Percentiles rank a stretch among this genome's conserved stretches.
These are phyloP conservation scores for Cassiopea xamachana DNA, from an alignment of 30 jellyfish, hydroid and myxozoan species.

Conservation along the genomic window DNA sequence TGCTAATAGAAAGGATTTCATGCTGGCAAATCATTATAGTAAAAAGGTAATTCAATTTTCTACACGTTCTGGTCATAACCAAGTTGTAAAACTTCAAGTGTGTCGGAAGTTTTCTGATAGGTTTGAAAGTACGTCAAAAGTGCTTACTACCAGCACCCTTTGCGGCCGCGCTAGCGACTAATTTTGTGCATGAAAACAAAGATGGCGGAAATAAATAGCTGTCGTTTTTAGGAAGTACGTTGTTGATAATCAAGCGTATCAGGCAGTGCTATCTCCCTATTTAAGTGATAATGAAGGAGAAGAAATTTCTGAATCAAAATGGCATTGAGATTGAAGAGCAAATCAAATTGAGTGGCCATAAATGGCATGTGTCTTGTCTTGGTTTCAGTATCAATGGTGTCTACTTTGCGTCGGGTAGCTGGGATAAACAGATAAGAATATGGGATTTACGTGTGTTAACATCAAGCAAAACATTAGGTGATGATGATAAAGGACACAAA, in stretches of 20 bases:
- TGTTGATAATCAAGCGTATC: too few species aligned
- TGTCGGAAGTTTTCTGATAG: not conserved
- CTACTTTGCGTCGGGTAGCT: constrained; percentile 88
- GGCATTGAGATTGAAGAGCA: constrained; percentile 87
- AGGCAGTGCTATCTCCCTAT: too few species aligned
- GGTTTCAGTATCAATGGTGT: constrained; percentile 85
- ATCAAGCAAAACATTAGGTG: constrained; percentile 66
- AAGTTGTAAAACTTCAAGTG: too few species aligned
- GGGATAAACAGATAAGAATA: constrained; percentile 83
- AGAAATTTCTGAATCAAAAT: constrained; percentile 4
- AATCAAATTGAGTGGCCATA: constrained; percentile 79
- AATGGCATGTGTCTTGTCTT: constrained; percentile 83
- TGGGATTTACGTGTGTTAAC: constrained; percentile 90
- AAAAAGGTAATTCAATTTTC: too few species aligned
- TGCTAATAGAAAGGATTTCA: too few species aligned
- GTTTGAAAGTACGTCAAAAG: not conserved
- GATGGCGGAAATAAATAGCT: not conserved
- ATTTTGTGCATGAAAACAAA: not conserved
- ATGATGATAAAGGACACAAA: constrained; percentile 72
- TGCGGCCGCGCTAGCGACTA: not conserved
- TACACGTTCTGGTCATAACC: too few species aligned
- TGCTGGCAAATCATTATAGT: too few species aligned
- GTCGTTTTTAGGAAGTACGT: not conserved
- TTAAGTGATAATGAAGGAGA: constrained; percentile 38
- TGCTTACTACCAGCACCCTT: constrained; percentile 16